A percentile compares a stretch with the other conserved stretches of the same genome.
phyloP scores from a whole-genome alignment of 2,797 vertebrate genomes.

The Borostomias antarcticus region DNA sequence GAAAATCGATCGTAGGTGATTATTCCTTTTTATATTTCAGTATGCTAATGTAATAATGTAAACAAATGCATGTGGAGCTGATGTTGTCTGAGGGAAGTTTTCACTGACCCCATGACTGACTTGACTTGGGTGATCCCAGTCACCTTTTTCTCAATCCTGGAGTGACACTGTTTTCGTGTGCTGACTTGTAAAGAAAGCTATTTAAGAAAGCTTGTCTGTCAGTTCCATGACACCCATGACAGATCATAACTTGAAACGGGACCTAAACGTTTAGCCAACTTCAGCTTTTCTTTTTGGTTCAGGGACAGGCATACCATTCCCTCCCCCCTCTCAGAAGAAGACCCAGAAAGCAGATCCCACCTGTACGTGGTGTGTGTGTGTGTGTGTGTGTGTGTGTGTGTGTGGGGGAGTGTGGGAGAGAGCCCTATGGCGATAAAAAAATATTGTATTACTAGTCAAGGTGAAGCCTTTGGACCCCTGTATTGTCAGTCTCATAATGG shows the following conservation, averaged over 20 bases:
- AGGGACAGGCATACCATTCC: not conserved
- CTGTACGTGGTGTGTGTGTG: too few species aligned
- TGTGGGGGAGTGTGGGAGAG: conserved; percentile 25
- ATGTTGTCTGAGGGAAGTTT: not conserved
- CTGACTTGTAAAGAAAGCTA: not conserved
- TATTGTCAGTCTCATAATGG: conserved; percentile 14
- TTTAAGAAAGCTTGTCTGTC: not conserved
- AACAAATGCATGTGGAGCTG: not conserved
- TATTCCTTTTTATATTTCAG: not conserved
- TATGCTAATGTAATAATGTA: not conserved
- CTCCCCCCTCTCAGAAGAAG: not conserved
- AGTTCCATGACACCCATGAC: not conserved
- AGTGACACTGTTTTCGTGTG: not conserved
- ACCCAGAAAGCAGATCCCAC: not conserved
- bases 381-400: not conserved
- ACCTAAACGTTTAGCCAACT: not conserved
- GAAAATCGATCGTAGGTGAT: too few species aligned
- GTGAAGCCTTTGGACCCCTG: conserved; percentile 6
- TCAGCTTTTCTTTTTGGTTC: not conserved
- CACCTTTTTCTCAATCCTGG: not conserved
- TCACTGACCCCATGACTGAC: not conserved
- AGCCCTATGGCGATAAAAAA: conserved; percentile 1
- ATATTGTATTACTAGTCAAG: conserved; percentile 19
- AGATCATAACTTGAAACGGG: too few species aligned
- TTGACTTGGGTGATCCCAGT: not conserved